phyloP scores from a whole-genome alignment of 2,888 invertebrate genomes.

The Lordiphosa fenestrarum region DNA sequence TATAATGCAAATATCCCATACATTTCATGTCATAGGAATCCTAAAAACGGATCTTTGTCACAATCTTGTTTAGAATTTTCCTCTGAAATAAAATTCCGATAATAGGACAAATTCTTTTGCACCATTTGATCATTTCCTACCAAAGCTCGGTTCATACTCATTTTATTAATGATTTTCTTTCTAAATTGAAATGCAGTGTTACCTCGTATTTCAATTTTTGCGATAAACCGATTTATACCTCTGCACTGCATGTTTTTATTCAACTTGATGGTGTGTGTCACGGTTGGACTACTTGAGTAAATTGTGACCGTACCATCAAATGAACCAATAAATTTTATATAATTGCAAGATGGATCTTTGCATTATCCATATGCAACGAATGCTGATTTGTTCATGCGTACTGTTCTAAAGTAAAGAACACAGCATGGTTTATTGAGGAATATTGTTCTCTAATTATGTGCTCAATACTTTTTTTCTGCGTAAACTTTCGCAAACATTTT shows the following conservation, averaged over 20 bases:
- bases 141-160: slow-evolving; percentile 1
- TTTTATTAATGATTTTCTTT: not conserved
- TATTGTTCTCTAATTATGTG: slow-evolving; percentile 3
- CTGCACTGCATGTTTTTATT: not conserved
- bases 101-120: slow-evolving; percentile 2
- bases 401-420: not conserved
- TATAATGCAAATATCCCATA: too few species aligned
- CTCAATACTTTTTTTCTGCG: slow-evolving; percentile 1
- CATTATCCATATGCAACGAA: slow-evolving; percentile 3
- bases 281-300: not conserved
- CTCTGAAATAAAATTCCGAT: slow-evolving; percentile 1
- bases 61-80: too few species aligned
- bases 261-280: not conserved
- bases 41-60: too few species aligned
- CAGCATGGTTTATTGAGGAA: slow-evolving; percentile 1
- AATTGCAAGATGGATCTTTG: slow-evolving; percentile 10
- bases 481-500: too few species aligned
- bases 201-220: not conserved
- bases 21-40: slow-evolving; percentile 4
- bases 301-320: not conserved
- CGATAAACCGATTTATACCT: slow-evolving; percentile 1
- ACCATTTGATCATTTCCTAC: slow-evolving; percentile 14
- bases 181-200: slow-evolving; percentile 1
- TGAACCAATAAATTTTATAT: slow-evolving; percentile 1
- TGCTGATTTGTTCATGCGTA: too few species aligned